Conservation (phyloP, 2,113 vertebrate species). For the Osmerus mordax region DNA sequence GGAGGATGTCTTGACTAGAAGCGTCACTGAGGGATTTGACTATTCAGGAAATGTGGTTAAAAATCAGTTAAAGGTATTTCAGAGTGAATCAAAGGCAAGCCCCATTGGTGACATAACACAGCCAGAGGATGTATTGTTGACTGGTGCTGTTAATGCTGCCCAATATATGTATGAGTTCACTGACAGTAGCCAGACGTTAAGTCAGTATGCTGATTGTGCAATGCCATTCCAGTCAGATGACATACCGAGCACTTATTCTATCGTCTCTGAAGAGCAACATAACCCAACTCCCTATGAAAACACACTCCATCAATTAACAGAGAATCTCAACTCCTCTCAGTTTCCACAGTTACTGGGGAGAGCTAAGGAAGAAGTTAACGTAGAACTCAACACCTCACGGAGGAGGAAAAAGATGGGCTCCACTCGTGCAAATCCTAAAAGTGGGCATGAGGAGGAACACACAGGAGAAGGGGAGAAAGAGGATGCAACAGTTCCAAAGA, state of each 20-base stretch:
- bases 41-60: no score
- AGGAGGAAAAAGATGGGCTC: constrained; percentile 52
- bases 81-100: no score
- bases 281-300: not conserved
- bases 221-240: not conserved
- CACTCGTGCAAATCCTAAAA: constrained; percentile 34
- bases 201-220: not conserved
- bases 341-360: not conserved
- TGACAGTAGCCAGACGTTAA: not conserved
- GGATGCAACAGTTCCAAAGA: not conserved
- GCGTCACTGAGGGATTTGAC: no score
- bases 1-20: no score
- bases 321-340: not conserved
- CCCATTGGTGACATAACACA: no score
- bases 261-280: not conserved
- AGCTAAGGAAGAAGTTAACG: not conserved
- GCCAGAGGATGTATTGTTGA: no score
- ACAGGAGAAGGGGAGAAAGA: not conserved
- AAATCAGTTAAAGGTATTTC: no score
- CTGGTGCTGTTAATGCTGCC: no score
- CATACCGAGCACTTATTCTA: not conserved
- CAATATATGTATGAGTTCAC: not conserved
- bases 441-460: not conserved
- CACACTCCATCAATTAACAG: not conserved
- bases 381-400: not conserved